Evolutionary conservation across 2,113 vertebrate species (phyloP), one percentile per base, ranked within the genome.

Genomic region (Syngnathus floridae): DNA sequence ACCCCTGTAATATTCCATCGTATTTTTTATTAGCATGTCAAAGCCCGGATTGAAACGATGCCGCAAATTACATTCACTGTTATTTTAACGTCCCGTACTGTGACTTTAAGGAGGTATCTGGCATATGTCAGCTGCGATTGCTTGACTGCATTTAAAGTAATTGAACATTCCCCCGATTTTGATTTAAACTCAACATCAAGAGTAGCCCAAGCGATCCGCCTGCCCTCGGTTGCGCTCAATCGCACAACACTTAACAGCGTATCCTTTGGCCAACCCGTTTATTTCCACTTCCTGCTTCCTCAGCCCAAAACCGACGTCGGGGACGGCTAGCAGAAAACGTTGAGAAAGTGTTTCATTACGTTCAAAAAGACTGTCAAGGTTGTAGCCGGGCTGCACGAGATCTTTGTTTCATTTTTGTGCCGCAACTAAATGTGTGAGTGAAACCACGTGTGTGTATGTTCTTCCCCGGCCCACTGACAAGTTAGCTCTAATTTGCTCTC

Each of bases 401-500:
- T 87, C 75, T 68, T 74, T n/a, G 66, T 86, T 84, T 87, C 74
- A 72, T 74, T 81, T 78, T 70, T 79, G 60, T 66, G 61, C 74
- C 45, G 54, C 68, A 81, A 81, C 81, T 83, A 82, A 79, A 84
- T 86, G 72, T 88, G 81, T 90, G 68, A 91, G 88, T 79, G 87
- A 70, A 92, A 90, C 71, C 84, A 90, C 81, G 82, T 90, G 90
- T 62, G n/a, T n/a, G n/a, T n/a, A n/a, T n/a, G 70, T 37, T 7
- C 46, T 54, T 78, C 76, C n/a, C n/a, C n/a, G n/a, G n/a, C n/a
- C n/a, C 75, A 91, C 74, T 51, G 72, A 89, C 88, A 87, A 88
- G 60, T 90, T 91, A 90, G 88, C 86, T 86, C 86, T 90, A 92
- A 91, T 93, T 92, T 93, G 93, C 92, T 93, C 88, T 87, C 84